Conservation (phyloP, 2,797 vertebrate genomes). For the Jordanella pulchra region DNA sequence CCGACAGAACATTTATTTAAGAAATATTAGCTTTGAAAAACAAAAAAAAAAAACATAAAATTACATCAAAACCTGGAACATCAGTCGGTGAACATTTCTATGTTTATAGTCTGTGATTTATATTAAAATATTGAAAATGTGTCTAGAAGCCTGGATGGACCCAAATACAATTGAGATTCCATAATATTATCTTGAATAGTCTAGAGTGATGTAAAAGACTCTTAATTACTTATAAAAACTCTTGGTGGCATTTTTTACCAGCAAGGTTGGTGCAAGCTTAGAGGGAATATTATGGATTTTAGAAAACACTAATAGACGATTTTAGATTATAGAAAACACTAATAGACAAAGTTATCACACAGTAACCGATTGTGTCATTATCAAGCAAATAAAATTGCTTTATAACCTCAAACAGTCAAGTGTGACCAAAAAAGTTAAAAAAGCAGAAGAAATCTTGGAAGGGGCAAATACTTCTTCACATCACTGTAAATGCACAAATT, state of each 20-base stretch:
- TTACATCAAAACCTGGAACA: too few species aligned
- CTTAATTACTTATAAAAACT: not conserved
- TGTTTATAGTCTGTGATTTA: too few species aligned
- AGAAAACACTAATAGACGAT: too few species aligned
- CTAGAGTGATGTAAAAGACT: not conserved
- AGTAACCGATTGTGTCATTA: too few species aligned
- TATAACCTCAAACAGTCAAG: not conserved
- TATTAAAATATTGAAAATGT: too few species aligned
- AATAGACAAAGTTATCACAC: too few species aligned
- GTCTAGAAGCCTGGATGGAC: not conserved
- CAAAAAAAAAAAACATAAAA: too few species aligned
- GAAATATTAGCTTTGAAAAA: too few species aligned
- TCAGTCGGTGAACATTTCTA: too few species aligned
- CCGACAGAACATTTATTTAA: too few species aligned
- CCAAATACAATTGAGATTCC: not conserved
- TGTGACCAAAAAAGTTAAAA: not conserved
- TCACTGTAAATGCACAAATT: not conserved
- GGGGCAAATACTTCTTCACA: not conserved
- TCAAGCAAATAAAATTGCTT: not conserved
- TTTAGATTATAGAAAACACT: too few species aligned
- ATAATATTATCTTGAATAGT: not conserved
- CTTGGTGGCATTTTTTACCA: not conserved
- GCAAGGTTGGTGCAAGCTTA: not conserved
- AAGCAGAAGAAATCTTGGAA: not conserved
- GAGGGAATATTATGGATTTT: too few species aligned